Base-by-base conservation (phyloP, 2,888 invertebrate genomes). In the Orchesella flavescens region DNA sequence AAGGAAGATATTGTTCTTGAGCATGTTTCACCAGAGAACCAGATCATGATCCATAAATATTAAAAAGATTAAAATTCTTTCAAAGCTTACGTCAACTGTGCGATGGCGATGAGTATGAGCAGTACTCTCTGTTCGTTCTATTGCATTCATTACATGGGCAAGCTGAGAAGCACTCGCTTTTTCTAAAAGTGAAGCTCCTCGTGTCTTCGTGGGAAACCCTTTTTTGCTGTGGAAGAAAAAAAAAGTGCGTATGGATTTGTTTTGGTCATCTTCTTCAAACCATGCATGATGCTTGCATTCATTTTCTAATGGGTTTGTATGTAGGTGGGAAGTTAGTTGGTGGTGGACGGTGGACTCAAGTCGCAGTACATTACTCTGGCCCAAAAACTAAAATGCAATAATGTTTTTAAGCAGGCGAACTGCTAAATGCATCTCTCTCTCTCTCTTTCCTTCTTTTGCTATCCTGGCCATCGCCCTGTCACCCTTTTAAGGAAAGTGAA, bases 31-130 rank as follows among this genome's bases (percentile, higher is more conserved):
- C 49, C 49, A 49, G 49, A 49, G n/a, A 75, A 75, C 46, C 43
- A 75, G 75, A 75, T 65, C 77, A 77, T 77, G 77, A 69, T 57
- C 55, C 77, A 68, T 59, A 77, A 69, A 77, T 69, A 69, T 34
- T 65, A 24, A 74, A 46, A 49, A 13, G 43, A 10, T 65, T 9
- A 74, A 34, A 44, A 72, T 49, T 69, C 49, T 12, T 12, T 53
- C 69, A 44, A 68, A 68, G 23, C 19, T 63, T 24, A 21, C 13
- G 53, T n/a, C 13, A n/a, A 53, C 15, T 3, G 46, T 46, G 46
- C 9, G 46, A 46, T 46, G 46, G 9, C 46, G 13, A 53, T n/a
- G 53, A 53, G 13, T 53, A 53, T 7, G 55, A 55, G 55, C n/a
- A 55, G n/a, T 12, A 5, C 55, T n/a, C 57, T 57, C 19, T 9